A percentile compares a stretch with the other conserved stretches of the same genome.
phyloP scores from a whole-genome alignment of 2,888 invertebrate genomes.

The Luperina testacea region DNA sequence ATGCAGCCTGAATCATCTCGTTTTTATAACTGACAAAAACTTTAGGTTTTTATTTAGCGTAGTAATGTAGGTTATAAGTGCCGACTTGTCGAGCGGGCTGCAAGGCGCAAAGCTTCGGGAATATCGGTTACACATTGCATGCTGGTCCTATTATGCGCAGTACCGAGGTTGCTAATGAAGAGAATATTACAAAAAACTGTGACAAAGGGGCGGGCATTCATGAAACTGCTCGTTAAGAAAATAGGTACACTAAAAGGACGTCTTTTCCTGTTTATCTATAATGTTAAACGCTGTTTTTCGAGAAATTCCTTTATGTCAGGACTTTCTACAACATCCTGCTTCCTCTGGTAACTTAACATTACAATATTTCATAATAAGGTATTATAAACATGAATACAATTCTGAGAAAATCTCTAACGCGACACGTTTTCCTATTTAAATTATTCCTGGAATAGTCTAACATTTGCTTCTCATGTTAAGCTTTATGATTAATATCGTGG shows the following conservation, averaged over 20 bases:
- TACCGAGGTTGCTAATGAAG: conserved; percentile 37
- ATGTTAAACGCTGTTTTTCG: neutral
- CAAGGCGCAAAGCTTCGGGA: conserved; percentile 66
- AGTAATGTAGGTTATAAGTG: conserved; percentile 70
- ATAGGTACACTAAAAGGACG: conserved; percentile 9
- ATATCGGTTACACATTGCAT: conserved; percentile 74
- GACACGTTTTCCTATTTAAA: neutral
- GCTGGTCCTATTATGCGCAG: conserved; percentile 41
- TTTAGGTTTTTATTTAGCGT: conserved; percentile 69
- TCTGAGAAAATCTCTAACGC: neutral
- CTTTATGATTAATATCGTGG: neutral
- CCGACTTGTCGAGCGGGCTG: conserved; percentile 32
- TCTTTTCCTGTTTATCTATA: conserved; percentile 4
- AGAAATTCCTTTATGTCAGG: neutral
- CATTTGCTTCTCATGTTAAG: neutral
- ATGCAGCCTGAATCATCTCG: conserved; percentile 43
- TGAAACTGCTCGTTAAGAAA: conserved; percentile 44
- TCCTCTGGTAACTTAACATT: neutral
- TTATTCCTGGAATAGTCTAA: neutral
- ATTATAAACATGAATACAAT: neutral
- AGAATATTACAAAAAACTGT: conserved; percentile 43
- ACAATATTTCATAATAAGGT: neutral
- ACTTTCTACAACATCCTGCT: neutral
- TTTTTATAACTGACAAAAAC: conserved; percentile 62
- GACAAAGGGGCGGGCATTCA: conserved; percentile 23